A percentile compares a stretch with the other conserved stretches of the same genome.
Conservation (phyloP, 2,113 vertebrate genomes). For the Martes martes region DNA sequence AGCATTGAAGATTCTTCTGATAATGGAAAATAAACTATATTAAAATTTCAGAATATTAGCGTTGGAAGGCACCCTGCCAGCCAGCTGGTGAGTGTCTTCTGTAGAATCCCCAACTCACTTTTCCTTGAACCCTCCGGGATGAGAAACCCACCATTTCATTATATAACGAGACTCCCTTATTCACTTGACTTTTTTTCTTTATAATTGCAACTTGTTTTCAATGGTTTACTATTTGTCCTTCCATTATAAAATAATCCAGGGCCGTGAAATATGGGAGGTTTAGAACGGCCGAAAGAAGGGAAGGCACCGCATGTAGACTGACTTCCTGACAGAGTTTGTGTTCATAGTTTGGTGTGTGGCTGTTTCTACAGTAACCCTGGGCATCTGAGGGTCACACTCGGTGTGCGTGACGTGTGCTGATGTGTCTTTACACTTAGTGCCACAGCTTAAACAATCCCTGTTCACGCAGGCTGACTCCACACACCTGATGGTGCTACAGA, state of each 20-base stretch:
- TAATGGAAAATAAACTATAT: background rate
- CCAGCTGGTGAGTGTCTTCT: background rate
- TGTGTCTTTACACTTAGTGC: background rate
- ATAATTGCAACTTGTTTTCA: background rate
- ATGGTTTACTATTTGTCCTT: background rate
- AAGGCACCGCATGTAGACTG: too few relatives aligned
- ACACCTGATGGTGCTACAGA: accelerated
- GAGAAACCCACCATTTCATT: background rate
- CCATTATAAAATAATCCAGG: background rate
- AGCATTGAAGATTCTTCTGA: background rate
- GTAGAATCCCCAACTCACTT: background rate
- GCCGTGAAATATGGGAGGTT: background rate
- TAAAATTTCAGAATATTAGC: background rate
- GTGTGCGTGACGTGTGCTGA: too few relatives aligned
- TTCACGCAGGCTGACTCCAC: background rate
- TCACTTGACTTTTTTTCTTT: background rate
- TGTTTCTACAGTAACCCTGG: background rate
- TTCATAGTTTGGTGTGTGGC: too few relatives aligned
- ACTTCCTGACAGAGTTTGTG: too few relatives aligned
- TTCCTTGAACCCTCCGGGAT: background rate
- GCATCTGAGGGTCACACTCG: too few relatives aligned
- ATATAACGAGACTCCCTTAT: background rate
- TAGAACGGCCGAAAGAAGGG: background rate
- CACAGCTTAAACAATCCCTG: background rate
- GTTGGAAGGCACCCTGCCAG: background rate